These are phyloP conservation scores for Saccopteryx bilineata DNA, from an alignment of 2,113 vertebrate species.

Conservation along the genomic window DNA sequence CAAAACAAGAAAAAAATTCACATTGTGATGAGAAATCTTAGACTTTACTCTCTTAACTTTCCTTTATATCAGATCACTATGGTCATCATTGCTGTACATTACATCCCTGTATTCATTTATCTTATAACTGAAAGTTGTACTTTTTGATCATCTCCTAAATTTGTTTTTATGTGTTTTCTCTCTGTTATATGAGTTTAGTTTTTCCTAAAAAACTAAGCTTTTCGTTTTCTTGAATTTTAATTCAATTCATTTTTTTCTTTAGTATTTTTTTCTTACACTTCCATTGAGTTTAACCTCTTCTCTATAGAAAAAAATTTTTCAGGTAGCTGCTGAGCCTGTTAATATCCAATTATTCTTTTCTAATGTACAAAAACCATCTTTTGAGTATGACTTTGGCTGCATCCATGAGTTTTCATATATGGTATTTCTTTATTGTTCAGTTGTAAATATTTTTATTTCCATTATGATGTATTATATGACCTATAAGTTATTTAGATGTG, in stretches of 20 bases:
- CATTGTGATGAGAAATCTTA: not conserved
- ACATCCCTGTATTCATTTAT: too few relatives aligned
- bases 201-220: not conserved
- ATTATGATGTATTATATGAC: not conserved
- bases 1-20: not conserved
- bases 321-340: not conserved
- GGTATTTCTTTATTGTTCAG: not conserved
- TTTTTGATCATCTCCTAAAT: not conserved
- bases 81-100: not conserved
- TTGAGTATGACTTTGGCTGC: not conserved
- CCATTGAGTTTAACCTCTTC: not conserved
- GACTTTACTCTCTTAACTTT: not conserved
- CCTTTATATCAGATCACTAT: not conserved
- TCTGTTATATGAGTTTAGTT: not conserved
- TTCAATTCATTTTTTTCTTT: not conserved
- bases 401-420: not conserved
- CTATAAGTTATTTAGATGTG: not conserved
- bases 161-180: not conserved
- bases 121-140: not conserved
- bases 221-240: slow-evolving; percentile 31
- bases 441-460: slow-evolving; percentile 13
- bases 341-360: not conserved
- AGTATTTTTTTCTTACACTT: slow-evolving; percentile 3
- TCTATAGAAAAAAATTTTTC: not conserved
- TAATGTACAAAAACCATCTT: not conserved